Base-by-base conservation (phyloP, 1,140 invertebrate genomes). In the Dinothrombium tinctorium region DNA sequence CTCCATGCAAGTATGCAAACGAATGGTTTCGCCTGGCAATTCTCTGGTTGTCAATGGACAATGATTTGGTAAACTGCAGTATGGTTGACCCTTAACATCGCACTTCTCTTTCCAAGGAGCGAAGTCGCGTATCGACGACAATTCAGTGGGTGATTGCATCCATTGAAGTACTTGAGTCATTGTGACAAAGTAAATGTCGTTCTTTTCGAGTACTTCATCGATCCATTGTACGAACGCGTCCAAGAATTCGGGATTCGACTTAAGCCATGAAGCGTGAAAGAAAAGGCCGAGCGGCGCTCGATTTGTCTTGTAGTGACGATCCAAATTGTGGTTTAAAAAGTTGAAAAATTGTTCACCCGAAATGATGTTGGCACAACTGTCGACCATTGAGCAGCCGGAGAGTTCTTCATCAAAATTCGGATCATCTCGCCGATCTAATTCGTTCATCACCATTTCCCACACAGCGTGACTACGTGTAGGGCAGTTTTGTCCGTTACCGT, bases 391-490 rank as follows among this genome's bases (percentile, higher is more conserved):
- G 53, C 86, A 94, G 32, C 84, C 84, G 3, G 82, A 79, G 3
- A 90, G 61, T 50, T 82, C 79, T 56, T 90, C 83, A 53, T 89
- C 82, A 52, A 82, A 81, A 46, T 66, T 72, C 0, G 82, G 82
- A 55, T 89, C 81, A 58, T 89, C 84, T 44, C 84, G 69, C 45
- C 82, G 68, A 61, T 90, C 83, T 50, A 89, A 59, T 56, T 90
- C 83, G 56, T 90, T 90, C 76, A 90, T 82, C n/a, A 89, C 82
- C 79, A 90, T 87, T 61, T 90, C 84, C 84, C 84, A 90, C 9
- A 89, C 82, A 20, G 83, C 82, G 56, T 89, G 83, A 46, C 54
- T 53, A 55, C 82, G 72, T 1, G 83, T 86, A 12, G 83, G 84
- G 53, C 83, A 90, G 52, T 76, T 81, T 57, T 89, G 83, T 22